phyloP scores from a whole-genome alignment of 2,797 vertebrate genomes.

The Poecilia picta region DNA sequence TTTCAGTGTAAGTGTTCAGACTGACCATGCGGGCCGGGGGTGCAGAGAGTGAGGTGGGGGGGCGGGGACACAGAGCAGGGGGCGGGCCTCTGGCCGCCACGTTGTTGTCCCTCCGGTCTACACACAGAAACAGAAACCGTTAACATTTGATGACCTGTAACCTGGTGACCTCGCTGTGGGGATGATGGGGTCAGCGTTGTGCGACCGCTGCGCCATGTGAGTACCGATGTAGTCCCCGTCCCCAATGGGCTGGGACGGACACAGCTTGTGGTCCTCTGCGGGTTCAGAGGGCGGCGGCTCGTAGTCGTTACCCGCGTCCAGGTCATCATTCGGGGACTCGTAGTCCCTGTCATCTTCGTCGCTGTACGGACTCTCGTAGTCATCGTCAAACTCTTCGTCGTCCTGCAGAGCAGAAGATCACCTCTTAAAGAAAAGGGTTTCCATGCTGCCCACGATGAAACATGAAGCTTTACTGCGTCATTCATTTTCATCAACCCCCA shows the following conservation, averaged over 20 bases:
- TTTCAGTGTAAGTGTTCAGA: not conserved
- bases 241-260: conserved; percentile 79
- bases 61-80: conserved; percentile 52
- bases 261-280: conserved; percentile 80
- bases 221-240: conserved; percentile 83
- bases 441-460: not conserved
- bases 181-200: too few species aligned
- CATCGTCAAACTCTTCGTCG: conserved; percentile 77
- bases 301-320: conserved; percentile 81
- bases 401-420: conserved; percentile 65
- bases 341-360: conserved; percentile 83
- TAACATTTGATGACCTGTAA: too few species aligned
- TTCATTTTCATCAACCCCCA: not conserved
- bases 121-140: conserved; percentile 22
- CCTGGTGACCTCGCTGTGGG: not conserved
- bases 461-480: not conserved
- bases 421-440: too few species aligned
- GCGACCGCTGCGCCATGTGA: accelerated
- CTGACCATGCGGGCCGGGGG: conserved; percentile 35
- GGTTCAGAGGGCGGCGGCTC: conserved; percentile 91
- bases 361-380: conserved; percentile 88
- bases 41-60: conserved; percentile 13
- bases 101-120: conserved; percentile 53
- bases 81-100: conserved; percentile 22
- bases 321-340: conserved; percentile 86